Evolutionary conservation across 2,888 invertebrate genomes (phyloP).

Genomic region (Agapetus fuscipes): DNA sequence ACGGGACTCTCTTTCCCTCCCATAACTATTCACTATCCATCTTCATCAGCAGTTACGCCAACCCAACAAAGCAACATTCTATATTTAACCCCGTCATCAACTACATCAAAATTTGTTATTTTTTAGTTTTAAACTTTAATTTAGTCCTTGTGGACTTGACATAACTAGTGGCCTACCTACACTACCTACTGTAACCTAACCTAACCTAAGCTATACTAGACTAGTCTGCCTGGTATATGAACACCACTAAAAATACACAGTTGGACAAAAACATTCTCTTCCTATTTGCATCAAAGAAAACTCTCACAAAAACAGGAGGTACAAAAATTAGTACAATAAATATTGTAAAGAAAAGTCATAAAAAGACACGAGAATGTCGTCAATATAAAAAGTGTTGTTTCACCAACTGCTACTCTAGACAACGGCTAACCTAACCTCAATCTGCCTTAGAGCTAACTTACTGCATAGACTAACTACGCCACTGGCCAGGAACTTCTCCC

Average conservation of each 20-base stretch:
- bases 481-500: slow-evolving; percentile 14
- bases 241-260: slow-evolving; percentile 45
- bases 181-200: slow-evolving; percentile 48
- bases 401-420: neutral
- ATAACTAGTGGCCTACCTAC: slow-evolving; percentile 31
- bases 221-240: slow-evolving; percentile 46
- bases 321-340: slow-evolving; percentile 13
- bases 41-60: slow-evolving; percentile 43
- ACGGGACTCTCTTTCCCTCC: slow-evolving; percentile 32
- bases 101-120: slow-evolving; percentile 48
- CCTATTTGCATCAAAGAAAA: slow-evolving; percentile 6
- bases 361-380: slow-evolving; percentile 1
- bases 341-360: slow-evolving; percentile 1
- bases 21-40: slow-evolving; percentile 34
- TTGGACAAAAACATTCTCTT: slow-evolving; percentile 43
- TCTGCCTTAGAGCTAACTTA: too few relatives aligned
- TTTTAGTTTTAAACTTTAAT: slow-evolving; percentile 42
- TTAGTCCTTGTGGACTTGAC: slow-evolving; percentile 43
- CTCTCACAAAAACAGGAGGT: slow-evolving; percentile 10
- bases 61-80: slow-evolving; percentile 49
- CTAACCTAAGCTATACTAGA: slow-evolving; percentile 51
- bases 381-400: too few relatives aligned
- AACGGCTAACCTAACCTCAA: neutral
- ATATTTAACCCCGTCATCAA: slow-evolving; percentile 55
- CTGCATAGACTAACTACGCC: too few relatives aligned